Evolutionary conservation across 2,888 invertebrate genomes (phyloP).

Genomic region (Cyaniris semiargus): DNA sequence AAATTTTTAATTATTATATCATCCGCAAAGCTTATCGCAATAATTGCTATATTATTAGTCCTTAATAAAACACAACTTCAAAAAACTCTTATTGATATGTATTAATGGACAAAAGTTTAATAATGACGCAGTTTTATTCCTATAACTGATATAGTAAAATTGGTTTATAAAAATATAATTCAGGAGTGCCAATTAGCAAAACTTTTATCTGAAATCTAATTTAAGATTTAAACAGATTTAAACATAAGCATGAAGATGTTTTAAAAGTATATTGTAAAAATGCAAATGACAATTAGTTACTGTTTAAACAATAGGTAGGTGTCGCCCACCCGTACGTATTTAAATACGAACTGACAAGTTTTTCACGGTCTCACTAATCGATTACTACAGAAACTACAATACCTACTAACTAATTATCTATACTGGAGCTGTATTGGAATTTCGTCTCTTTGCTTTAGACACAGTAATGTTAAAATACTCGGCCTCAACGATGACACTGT

Average conservation of each 20-base stretch:
- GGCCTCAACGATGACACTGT: slow-evolving; percentile 42
- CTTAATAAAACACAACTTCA: no score
- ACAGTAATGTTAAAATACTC: slow-evolving; percentile 59
- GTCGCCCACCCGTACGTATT: slow-evolving; percentile 57
- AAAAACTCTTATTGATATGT: no score
- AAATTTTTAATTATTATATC: no score
- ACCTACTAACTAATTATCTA: slow-evolving; percentile 37
- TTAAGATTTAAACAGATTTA: no score
- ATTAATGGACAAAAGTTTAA: no score
- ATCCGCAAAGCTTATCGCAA: no score
- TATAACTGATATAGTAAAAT: no score
- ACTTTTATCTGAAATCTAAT: no score
- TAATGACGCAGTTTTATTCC: no score
- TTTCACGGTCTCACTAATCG: slow-evolving; percentile 76
- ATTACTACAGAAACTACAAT: slow-evolving; percentile 62
- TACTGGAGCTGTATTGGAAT: slow-evolving; percentile 58
- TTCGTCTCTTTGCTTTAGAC: slow-evolving; percentile 43
- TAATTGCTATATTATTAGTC: no score
- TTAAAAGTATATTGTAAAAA: slow-evolving; percentile 68
- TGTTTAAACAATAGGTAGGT: slow-evolving; percentile 59
- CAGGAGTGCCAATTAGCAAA: no score
- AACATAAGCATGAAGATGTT: slow-evolving; percentile 42
- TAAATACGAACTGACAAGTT: slow-evolving; percentile 63
- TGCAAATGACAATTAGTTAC: slow-evolving; percentile 64
- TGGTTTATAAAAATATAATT: no score